Conservation (phyloP, 2,797 vertebrate species). For the Lepilemur ruficaudatus region DNA sequence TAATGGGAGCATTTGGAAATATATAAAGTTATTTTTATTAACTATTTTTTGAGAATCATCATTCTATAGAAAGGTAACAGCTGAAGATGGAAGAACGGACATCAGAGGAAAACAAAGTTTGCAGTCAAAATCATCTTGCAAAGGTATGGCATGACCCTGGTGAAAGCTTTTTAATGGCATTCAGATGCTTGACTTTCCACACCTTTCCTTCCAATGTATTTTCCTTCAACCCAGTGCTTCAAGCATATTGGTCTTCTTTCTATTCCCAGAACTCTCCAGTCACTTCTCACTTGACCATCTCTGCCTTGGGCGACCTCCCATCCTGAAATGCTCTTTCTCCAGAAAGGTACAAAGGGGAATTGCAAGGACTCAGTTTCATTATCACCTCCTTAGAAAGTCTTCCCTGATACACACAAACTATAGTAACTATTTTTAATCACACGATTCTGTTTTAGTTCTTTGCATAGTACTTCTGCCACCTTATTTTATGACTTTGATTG, state of each 20-base stretch:
- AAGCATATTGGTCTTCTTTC: neutral
- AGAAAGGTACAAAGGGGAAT: neutral
- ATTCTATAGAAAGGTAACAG: neutral
- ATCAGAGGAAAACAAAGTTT: neutral
- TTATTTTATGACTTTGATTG: neutral
- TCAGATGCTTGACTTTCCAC: neutral
- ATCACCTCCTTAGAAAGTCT: neutral
- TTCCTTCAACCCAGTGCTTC: neutral
- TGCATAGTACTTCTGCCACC: neutral
- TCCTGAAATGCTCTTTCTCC: neutral
- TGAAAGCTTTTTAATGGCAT: neutral
- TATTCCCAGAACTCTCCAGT: neutral
- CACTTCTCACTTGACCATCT: neutral
- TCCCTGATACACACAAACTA: neutral
- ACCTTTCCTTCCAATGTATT: neutral
- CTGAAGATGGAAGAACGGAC: neutral
- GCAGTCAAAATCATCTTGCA: neutral
- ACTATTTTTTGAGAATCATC: neutral
- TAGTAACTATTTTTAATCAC: neutral
- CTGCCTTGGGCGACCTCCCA: too few relatives aligned
- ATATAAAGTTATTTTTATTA: neutral
- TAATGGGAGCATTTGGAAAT: neutral
- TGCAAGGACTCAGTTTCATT: neutral
- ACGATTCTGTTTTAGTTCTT: neutral
- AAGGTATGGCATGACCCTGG: neutral